Base-by-base conservation (phyloP, 1,140 invertebrate species). In the Caenorhabditis remanei region DNA sequence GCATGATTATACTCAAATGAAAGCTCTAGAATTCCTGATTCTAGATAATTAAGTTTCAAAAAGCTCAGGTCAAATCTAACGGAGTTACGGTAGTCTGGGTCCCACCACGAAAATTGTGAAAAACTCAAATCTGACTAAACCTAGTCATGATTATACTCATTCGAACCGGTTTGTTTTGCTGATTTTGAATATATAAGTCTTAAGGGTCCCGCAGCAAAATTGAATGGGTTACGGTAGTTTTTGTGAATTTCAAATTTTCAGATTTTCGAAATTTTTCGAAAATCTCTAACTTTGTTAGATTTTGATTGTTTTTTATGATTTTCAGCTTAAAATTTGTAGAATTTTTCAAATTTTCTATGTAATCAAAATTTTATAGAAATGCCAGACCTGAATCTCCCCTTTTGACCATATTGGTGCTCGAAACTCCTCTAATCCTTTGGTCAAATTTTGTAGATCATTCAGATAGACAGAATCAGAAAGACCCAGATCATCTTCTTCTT, bases 371-470 rank as follows among this genome's bases (percentile, higher is more conserved):
- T n/a, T n/a, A 58, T 4, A 19, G 5, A 2, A 40, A 65, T 0
- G 11, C 13, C 0, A 9, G 9, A 65, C 61, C 41, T 8, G 2
- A 32, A 71, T 71, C 1, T 71, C 40, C 5, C 19, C 8, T n/a
- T 71, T 71, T 1, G 21, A 4, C 40, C 16, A 19, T 14, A 71
- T 43, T 7, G 11, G 11, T 1, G 11, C 65, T n/a, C 41, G 41
- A 43, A 71, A 71, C 11, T 71, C 65, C 8, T 19, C 19, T 11
- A 71, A 46, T 7, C 40, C 65, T 46, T 71, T 71, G 5, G 41
- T 46, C 14, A 71, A 46, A 46, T 71, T 71, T 46, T 71, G 40
- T 16, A 71, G 16, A 71, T 71, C 65, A 71, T 71, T 71, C 41
- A 71, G 14, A 46, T 43, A 71, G n/a, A n/a, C n/a, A n/a, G n/a